Evolutionary conservation across 1,140 invertebrate genomes (phyloP).

Genomic region (Tetranychus urticae): DNA sequence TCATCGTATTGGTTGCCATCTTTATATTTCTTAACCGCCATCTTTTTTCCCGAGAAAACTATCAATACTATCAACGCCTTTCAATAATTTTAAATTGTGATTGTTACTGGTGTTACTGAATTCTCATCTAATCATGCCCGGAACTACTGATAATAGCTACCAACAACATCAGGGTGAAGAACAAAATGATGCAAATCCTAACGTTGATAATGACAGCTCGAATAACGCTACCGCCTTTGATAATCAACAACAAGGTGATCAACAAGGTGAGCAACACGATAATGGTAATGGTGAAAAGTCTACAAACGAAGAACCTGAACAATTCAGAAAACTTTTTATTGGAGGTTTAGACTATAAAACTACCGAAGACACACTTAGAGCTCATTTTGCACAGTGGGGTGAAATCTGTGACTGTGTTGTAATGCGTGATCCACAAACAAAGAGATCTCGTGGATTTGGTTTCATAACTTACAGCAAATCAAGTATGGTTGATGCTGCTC

Average conservation of each 20-base stretch:
- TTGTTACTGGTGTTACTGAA: too few species aligned
- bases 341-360: slow-evolving; percentile 87
- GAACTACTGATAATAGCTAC: too few species aligned
- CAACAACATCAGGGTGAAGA: too few species aligned
- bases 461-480: slow-evolving; percentile 81
- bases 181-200: too few species aligned
- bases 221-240: too few species aligned
- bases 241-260: not conserved
- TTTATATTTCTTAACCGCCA: too few species aligned
- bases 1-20: too few species aligned
- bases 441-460: slow-evolving; percentile 70
- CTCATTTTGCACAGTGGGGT: slow-evolving; percentile 85
- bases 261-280: not conserved
- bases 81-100: too few species aligned
- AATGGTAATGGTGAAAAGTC: not conserved
- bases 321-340: slow-evolving; percentile 85
- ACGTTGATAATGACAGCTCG: too few species aligned
- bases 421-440: slow-evolving; percentile 84
- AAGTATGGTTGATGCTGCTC: slow-evolving; percentile 82
- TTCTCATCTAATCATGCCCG: too few species aligned
- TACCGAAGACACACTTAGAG: slow-evolving; percentile 67
- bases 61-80: too few species aligned
- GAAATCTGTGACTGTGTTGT: slow-evolving; percentile 92
- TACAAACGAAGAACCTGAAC: slow-evolving; percentile 46
- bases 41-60: too few species aligned